A percentile compares a stretch with the other conserved stretches of the same genome.
Evolutionary conservation across 2,888 invertebrate genomes (phyloP).

Genomic region (Eurois occulta): DNA sequence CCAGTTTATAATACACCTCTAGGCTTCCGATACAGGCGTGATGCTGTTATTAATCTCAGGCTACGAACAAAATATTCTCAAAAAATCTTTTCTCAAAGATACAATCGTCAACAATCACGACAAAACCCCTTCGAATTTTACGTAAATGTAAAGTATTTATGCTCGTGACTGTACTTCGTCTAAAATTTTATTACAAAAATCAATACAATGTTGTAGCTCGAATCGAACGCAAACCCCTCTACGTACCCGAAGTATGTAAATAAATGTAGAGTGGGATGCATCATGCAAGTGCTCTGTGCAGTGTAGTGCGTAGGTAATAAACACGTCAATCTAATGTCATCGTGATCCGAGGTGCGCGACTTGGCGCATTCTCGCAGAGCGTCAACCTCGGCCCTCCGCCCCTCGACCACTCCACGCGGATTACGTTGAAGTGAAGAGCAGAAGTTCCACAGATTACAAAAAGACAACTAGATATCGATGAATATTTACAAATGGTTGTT

Average conservation of each 20-base stretch:
- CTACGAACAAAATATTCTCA: neutral
- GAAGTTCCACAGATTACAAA: slow-evolving; percentile 44
- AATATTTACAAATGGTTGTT: too few species aligned
- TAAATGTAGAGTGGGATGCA: slow-evolving; percentile 58
- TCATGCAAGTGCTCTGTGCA: slow-evolving; percentile 66
- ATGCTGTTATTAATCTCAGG: slow-evolving; percentile 8
- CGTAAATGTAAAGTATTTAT: neutral
- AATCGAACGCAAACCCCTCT: slow-evolving; percentile 20
- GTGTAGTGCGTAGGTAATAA: slow-evolving; percentile 76
- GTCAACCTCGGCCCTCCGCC: slow-evolving; percentile 84
- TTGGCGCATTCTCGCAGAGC: slow-evolving; percentile 86
- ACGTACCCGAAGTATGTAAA: slow-evolving; percentile 43
- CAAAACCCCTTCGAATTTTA: neutral
- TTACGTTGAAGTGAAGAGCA: slow-evolving; percentile 54
- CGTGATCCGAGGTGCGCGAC: slow-evolving; percentile 79
- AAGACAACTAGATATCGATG: neutral
- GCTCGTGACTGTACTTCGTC: neutral
- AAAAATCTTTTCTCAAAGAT: neutral
- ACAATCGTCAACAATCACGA: neutral
- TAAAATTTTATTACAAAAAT: slow-evolving; percentile 36
- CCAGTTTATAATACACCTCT: neutral
- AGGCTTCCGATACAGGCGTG: neutral
- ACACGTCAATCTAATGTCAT: slow-evolving; percentile 83
- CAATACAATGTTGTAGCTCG: slow-evolving; percentile 12
- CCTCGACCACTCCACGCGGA: slow-evolving; percentile 67